These are phyloP conservation scores for Bubo bubo DNA, from an alignment of 2,113 vertebrate species.

Conservation along the genomic window DNA sequence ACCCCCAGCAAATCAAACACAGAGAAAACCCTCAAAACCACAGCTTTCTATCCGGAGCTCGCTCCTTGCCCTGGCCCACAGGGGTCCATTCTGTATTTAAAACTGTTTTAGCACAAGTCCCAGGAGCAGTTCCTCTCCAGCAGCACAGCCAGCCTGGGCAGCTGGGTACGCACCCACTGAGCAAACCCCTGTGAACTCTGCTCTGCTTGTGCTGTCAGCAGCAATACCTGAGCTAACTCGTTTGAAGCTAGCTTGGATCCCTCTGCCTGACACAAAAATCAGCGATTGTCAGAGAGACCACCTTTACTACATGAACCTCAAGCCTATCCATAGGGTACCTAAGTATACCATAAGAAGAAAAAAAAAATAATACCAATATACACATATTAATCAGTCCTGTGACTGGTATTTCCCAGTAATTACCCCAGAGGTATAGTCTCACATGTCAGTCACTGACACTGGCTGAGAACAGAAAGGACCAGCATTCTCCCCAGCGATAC, in stretches of 20 bases:
- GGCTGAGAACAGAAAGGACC: not conserved
- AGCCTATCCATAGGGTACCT: not conserved
- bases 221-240: not conserved
- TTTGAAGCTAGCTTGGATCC: not conserved
- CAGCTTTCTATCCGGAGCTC: not conserved
- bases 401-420: not conserved
- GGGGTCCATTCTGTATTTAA: not conserved
- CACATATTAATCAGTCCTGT: not conserved
- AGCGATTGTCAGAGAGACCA: not conserved
- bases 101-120: not conserved
- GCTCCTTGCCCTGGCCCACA: rapidly evolving
- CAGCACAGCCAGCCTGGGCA: not conserved
- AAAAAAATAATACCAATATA: not conserved
- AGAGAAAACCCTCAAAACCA: not conserved
- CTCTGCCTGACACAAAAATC: not conserved
- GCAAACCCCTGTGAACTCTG: rapidly evolving
- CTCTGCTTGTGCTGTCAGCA: not conserved
- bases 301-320: not conserved
- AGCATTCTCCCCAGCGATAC: not conserved
- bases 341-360: not conserved
- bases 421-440: not conserved
- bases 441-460: not conserved
- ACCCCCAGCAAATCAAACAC: not conserved
- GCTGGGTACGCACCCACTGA: rapidly evolving
- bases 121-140: not conserved